Percentiles rank a stretch among this genome's conserved stretches.
These are phyloP conservation scores for Campoletis raptor DNA, from an alignment of 2,888 invertebrate species.

Conservation along the genomic window DNA sequence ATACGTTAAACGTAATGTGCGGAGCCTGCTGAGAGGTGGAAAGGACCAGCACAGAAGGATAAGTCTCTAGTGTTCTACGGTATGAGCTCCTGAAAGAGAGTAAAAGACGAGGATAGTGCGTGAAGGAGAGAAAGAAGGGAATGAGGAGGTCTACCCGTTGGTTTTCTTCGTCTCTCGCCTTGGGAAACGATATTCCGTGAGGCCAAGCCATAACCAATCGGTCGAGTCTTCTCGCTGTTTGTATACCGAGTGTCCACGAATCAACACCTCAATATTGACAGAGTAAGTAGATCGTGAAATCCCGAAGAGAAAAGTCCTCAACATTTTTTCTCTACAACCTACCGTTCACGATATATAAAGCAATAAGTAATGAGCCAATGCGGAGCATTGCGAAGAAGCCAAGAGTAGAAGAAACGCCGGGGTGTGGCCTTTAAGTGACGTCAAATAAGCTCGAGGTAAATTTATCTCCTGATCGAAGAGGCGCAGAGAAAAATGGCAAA, in stretches of 20 bases:
- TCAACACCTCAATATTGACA: neutral
- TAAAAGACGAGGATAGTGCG: conserved; percentile 7
- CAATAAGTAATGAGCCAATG: neutral
- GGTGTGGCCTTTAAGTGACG: neutral
- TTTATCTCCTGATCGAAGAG: neutral
- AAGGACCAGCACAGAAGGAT: neutral
- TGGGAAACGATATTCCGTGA: conserved; percentile 69
- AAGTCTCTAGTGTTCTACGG: conserved; percentile 21
- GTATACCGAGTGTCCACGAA: conserved; percentile 10
- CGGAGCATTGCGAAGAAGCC: too few relatives aligned
- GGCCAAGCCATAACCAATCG: conserved; percentile 73
- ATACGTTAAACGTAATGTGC: conserved; percentile 26
- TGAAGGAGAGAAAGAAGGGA: conserved; percentile 21
- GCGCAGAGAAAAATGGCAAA: neutral
- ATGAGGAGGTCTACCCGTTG: conserved; percentile 41
- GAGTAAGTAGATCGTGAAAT: neutral
- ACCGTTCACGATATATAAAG: neutral
- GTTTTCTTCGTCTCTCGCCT: conserved; percentile 67
- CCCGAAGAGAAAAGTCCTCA: neutral
- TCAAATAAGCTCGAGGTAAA: neutral
- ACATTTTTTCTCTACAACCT: neutral
- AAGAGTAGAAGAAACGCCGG: neutral
- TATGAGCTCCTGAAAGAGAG: conserved; percentile 28
- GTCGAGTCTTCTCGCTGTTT: conserved; percentile 66
- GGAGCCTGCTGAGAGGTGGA: conserved; percentile 1